Conservation (phyloP, 2,797 vertebrate genomes). For the Chelonia mydas region DNA sequence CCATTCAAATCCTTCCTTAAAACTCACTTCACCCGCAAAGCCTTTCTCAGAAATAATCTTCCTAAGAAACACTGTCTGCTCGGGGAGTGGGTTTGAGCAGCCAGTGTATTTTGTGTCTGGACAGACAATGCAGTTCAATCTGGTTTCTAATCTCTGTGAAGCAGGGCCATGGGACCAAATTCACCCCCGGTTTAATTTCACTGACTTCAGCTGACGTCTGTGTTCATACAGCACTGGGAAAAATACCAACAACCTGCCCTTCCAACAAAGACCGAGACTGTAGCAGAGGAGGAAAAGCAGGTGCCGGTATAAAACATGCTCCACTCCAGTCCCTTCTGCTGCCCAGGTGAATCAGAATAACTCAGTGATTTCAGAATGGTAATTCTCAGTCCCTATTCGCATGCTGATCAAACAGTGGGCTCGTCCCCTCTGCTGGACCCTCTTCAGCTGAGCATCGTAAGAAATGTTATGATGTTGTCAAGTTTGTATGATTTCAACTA, state of each 20-base stretch:
- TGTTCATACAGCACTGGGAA: not conserved
- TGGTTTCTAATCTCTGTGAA: not conserved
- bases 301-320: not conserved
- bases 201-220: not conserved
- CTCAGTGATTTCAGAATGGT: not conserved
- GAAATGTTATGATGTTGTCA: not conserved
- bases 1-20: not conserved
- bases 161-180: not conserved
- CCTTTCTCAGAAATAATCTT: not conserved
- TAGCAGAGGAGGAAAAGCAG: not conserved
- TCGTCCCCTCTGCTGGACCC: not conserved
- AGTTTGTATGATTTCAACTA: too few relatives aligned
- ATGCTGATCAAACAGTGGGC: not conserved
- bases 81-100: not conserved
- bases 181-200: not conserved
- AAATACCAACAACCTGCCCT: not conserved
- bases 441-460: not conserved
- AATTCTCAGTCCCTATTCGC: not conserved
- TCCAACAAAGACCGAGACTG: not conserved
- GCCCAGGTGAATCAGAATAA: not conserved
- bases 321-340: not conserved
- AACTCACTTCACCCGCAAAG: not conserved
- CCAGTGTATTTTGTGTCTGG: not conserved
- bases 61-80: not conserved
- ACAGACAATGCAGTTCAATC: not conserved